A percentile compares a stretch with the other conserved stretches of the same genome.
phyloP scores from a whole-genome alignment of 2,113 vertebrate species.

The Pseudopipra pipra region DNA sequence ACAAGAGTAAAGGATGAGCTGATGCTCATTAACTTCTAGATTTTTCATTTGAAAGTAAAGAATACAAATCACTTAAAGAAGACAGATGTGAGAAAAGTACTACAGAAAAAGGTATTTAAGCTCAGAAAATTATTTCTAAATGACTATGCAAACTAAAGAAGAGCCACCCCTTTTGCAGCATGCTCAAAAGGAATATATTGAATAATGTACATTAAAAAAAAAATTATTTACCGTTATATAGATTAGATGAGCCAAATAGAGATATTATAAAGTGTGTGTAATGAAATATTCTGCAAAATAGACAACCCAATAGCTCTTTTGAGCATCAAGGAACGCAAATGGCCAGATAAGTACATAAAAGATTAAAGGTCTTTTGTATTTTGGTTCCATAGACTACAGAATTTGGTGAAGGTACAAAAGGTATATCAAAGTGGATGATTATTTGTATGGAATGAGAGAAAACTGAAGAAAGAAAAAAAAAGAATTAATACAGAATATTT shows the following conservation, averaged over 20 bases:
- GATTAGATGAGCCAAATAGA: not conserved
- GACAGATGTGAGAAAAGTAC: not conserved
- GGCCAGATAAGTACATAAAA: not conserved
- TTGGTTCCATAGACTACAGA: not conserved
- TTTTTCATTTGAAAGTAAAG: constrained; percentile 19
- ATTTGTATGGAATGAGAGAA: not conserved
- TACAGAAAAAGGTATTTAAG: not conserved
- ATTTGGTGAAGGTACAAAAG: not conserved
- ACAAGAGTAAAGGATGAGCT: not conserved
- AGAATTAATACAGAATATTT: not conserved
- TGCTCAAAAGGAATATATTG: not conserved
- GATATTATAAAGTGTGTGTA: not conserved
- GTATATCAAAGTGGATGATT: rapidly evolving
- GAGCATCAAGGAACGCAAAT: not conserved
- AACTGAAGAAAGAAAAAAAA: not conserved
- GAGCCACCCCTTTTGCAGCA: not conserved
- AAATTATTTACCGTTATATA: not conserved
- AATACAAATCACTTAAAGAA: constrained; percentile 38
- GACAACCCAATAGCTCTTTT: not conserved
- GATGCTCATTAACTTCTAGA: constrained; percentile 34
- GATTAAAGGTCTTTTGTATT: not conserved
- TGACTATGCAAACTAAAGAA: not conserved
- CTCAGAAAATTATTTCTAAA: constrained; percentile 24
- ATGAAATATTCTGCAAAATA: not conserved
- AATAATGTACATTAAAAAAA: not conserved